Evolutionary conservation across 2,888 invertebrate species (phyloP).

Genomic region (Lasius fuliginosus): DNA sequence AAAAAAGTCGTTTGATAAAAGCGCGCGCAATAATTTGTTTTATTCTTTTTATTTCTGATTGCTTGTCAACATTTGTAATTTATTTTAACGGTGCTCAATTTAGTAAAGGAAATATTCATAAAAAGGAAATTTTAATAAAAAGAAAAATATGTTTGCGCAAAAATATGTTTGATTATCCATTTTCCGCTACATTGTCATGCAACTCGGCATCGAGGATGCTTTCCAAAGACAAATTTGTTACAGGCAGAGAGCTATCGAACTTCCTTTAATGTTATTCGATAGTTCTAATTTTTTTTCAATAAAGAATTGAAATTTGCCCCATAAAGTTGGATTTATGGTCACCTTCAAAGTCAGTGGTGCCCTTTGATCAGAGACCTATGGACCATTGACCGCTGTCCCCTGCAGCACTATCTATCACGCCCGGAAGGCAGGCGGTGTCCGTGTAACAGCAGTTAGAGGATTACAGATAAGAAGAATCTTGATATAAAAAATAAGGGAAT

Average conservation of each 20-base stretch:
- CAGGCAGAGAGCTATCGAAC: background rate
- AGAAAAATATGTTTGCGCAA: background rate
- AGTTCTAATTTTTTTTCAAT: slow-evolving; percentile 44
- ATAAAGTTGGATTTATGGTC: slow-evolving; percentile 56
- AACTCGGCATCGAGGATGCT: background rate
- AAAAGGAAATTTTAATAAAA: background rate
- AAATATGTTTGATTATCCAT: background rate
- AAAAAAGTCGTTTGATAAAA: slow-evolving; percentile 10
- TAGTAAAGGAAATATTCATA: background rate
- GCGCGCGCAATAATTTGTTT: background rate
- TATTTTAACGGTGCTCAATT: slow-evolving; percentile 21
- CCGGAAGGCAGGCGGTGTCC: slow-evolving; percentile 37
- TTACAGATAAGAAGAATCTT: slow-evolving; percentile 63
- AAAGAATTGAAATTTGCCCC: slow-evolving; percentile 57
- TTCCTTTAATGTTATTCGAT: slow-evolving; percentile 43
- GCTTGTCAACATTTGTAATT: background rate
- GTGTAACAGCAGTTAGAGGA: slow-evolving; percentile 67
- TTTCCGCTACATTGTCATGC: slow-evolving; percentile 12
- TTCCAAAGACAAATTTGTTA: slow-evolving; percentile 22
- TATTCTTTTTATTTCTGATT: background rate
- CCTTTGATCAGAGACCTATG: slow-evolving; percentile 66
- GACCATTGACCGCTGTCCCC: slow-evolving; percentile 65
- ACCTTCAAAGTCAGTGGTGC: slow-evolving; percentile 53
- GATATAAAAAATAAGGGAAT: slow-evolving; percentile 61
- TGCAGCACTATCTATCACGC: slow-evolving; percentile 65